phyloP scores from a whole-genome alignment of 2,888 invertebrate species.

The Pyrrhopygopsis socrates region DNA sequence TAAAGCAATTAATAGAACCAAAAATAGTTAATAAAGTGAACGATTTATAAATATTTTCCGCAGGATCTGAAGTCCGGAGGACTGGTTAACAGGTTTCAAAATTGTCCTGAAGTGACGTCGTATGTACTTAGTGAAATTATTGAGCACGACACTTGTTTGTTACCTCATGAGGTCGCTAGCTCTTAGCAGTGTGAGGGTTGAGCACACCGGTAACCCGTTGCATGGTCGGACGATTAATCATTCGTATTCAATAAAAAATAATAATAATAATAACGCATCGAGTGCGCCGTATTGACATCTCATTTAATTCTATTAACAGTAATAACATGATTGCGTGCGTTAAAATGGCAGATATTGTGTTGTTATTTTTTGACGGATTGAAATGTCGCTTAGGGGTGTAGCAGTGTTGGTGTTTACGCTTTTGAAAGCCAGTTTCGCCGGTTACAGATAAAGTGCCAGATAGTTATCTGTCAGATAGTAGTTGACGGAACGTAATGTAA shows the following conservation, averaged over 20 bases:
- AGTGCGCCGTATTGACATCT: not conserved
- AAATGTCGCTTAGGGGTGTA: constrained; percentile 45
- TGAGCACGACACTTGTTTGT: constrained; percentile 14
- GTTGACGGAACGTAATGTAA: too few relatives aligned
- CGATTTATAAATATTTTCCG: constrained; percentile 2
- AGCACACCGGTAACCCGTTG: constrained; percentile 1
- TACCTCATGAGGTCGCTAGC: constrained; percentile 29
- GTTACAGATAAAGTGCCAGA: too few relatives aligned
- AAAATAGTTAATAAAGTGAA: not conserved
- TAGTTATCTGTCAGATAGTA: too few relatives aligned
- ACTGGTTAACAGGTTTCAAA: constrained; percentile 4
- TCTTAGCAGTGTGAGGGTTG: constrained; percentile 21
- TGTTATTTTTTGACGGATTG: constrained; percentile 31
- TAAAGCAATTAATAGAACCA: not conserved
- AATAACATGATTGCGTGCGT: constrained; percentile 32
- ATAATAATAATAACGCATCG: not conserved
- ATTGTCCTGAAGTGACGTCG: constrained; percentile 16
- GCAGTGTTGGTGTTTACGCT: constrained; percentile 35
- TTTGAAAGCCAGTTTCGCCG: too few relatives aligned
- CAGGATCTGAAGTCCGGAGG: constrained; percentile 32
- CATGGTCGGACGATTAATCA: constrained; percentile 9
- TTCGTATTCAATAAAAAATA: not conserved
- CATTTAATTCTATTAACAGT: constrained; percentile 13
- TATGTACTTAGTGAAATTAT: constrained; percentile 13
- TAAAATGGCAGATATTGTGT: constrained; percentile 30